These are phyloP conservation scores for Acrossocheilus fasciatus DNA, from an alignment of 2,797 vertebrate genomes.

Conservation along the genomic window DNA sequence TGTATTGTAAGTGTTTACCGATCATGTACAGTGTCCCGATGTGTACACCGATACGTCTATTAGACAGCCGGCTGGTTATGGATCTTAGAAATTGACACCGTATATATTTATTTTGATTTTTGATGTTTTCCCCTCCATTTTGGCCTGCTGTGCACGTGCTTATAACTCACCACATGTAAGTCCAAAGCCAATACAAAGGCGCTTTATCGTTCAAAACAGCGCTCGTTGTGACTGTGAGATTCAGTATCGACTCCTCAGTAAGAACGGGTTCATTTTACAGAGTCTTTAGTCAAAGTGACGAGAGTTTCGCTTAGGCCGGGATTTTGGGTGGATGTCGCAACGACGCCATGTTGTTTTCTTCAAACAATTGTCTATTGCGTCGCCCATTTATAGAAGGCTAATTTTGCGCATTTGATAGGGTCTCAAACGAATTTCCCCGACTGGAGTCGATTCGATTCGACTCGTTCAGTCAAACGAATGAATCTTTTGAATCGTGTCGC, in stretches of 20 bases:
- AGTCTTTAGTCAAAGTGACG: neutral
- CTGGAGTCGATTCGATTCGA: constrained; percentile 33
- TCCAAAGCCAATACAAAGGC: neutral
- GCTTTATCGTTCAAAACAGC: neutral
- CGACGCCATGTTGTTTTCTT: constrained; percentile 49
- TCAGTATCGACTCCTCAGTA: constrained; percentile 21
- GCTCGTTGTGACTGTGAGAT: neutral
- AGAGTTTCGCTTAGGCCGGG: neutral
- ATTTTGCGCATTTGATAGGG: neutral
- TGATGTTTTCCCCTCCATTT: neutral
- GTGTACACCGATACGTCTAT: neutral
- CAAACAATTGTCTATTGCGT: constrained; percentile 19
- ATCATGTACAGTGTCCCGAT: neutral
- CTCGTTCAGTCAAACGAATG: constrained; percentile 46
- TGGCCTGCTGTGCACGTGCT: constrained; percentile 24
- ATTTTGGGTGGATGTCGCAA: constrained; percentile 24
- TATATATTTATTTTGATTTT: neutral
- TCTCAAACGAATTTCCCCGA: neutral
- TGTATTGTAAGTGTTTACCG: neutral
- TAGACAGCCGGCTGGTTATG: neutral
- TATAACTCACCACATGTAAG: neutral
- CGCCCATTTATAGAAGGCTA: neutral
- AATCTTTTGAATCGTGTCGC: constrained; percentile 52
- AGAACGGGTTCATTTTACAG: constrained; percentile 17
- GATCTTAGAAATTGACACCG: neutral